Percentiles rank a stretch among this genome's conserved stretches.
Conservation (phyloP, 2,797 vertebrate species). For the Paedocypris micromegethes region DNA sequence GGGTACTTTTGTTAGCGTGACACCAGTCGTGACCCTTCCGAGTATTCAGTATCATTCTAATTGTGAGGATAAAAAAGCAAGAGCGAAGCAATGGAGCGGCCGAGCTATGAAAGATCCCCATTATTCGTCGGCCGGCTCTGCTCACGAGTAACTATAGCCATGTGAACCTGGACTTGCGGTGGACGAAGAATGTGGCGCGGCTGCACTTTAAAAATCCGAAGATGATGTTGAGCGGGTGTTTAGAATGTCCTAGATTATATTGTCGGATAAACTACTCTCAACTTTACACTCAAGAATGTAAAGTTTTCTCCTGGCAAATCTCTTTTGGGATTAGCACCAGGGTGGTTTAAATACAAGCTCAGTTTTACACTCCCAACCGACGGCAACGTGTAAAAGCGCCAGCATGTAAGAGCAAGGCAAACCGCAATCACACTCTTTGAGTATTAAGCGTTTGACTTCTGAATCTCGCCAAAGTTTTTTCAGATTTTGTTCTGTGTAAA, state of each 20-base stretch:
- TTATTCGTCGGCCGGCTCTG: slow-evolving; percentile 39
- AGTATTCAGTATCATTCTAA: slow-evolving; percentile 53
- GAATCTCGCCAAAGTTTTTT: neutral
- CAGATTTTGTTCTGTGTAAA: neutral
- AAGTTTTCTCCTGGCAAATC: slow-evolving; percentile 44
- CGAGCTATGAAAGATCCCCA: slow-evolving; percentile 49
- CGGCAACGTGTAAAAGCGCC: no score
- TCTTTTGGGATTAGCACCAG: slow-evolving; percentile 46
- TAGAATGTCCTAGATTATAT: no score
- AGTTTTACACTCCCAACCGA: no score
- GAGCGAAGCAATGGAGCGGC: slow-evolving; percentile 48
- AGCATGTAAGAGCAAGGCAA: neutral
- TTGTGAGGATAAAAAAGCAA: slow-evolving; percentile 49
- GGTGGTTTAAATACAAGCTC: slow-evolving; percentile 39
- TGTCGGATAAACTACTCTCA: no score
- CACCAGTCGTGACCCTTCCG: slow-evolving; percentile 50
- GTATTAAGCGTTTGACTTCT: neutral
- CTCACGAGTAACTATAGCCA: slow-evolving; percentile 47
- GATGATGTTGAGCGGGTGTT: slow-evolving; percentile 18
- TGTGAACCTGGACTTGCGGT: slow-evolving; percentile 40
- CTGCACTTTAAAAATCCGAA: neutral
- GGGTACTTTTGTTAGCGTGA: slow-evolving; percentile 48
- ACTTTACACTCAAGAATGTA: no score
- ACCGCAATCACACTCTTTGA: neutral
- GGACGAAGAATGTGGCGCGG: slow-evolving; percentile 14